Conservation (phyloP, 2,797 vertebrate genomes). For the Naso thynnoides region DNA sequence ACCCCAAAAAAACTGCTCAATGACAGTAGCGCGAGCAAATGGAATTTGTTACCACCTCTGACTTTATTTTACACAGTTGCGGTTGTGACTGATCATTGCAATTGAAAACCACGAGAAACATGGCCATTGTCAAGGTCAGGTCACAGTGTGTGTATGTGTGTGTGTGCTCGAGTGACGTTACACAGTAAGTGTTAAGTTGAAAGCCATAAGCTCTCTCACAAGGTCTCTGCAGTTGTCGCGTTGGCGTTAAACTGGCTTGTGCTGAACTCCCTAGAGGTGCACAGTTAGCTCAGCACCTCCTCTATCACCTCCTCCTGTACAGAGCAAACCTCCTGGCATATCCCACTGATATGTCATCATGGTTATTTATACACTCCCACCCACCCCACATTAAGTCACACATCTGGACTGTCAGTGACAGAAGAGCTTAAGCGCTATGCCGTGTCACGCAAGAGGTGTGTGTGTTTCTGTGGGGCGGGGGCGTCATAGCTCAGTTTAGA, state of each 20-base stretch:
- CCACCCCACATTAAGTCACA: conserved; percentile 63
- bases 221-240: conserved; percentile 74
- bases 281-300: conserved; percentile 51
- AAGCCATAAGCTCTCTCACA: conserved; percentile 70
- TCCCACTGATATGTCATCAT: conserved; percentile 67
- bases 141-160: conserved; percentile 50
- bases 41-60: too few species aligned
- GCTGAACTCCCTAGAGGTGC: conserved; percentile 50
- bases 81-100: conserved; percentile 37
- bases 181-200: conserved; percentile 75
- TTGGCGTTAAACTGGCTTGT: conserved; percentile 66
- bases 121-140: conserved; percentile 71
- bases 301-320: conserved; percentile 42
- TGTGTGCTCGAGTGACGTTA: conserved; percentile 53
- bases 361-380: conserved; percentile 72
- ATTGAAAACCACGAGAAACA: conserved; percentile 52
- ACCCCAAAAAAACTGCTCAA: too few species aligned
- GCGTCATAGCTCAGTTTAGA: conserved; percentile 36
- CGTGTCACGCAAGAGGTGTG: conserved; percentile 42
- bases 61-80: conserved; percentile 10
- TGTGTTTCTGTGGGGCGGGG: conserved; percentile 35
- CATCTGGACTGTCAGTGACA: conserved; percentile 74
- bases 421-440: conserved; percentile 44
- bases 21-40: too few species aligned
- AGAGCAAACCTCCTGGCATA: conserved; percentile 61